Conservation (phyloP, 2,113 vertebrate species). For the human (Homo sapiens) region GRCh38 chr3:115827001-115827500, state of each 20-base stretch:
- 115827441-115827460: neutral
- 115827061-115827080: neutral
- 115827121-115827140: neutral
- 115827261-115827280: neutral
- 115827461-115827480: neutral
- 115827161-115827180: neutral
- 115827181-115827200: neutral
- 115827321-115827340: neutral
- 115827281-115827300: neutral
- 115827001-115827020: conserved; percentile 67
- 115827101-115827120: neutral
- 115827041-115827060: neutral
- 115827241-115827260: conserved; percentile 60
- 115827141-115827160: neutral
- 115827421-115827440: neutral
- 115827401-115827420: neutral
- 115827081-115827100: conserved; percentile 3
- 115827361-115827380: neutral
- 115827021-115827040: neutral
- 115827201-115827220: neutral
- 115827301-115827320: neutral
- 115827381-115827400: neutral
- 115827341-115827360: neutral
- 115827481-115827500: neutral
- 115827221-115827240: neutral